Base-by-base conservation (phyloP, 2,113 vertebrate genomes). In the Spermophilus dauricus region DNA sequence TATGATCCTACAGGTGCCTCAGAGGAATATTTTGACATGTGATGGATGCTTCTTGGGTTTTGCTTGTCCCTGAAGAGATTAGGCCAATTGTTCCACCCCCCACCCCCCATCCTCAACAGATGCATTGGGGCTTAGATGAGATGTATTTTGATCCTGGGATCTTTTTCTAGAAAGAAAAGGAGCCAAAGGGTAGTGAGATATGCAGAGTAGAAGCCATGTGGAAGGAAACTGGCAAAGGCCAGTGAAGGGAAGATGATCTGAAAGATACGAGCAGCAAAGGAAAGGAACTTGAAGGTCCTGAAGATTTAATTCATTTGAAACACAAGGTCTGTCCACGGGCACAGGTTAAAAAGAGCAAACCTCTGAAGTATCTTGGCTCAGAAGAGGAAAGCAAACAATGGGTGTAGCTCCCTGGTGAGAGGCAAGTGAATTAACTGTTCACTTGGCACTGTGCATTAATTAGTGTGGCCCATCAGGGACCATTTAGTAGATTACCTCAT, bases 401-500 rank as follows among this genome's bases (percentile, higher is more conserved):
- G 89, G 89, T 30, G 67, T 28, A 75, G 58, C 92, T 92, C 80
- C 86, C 80, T 20, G 20, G 56, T 3, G 77, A 89, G 75, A 94
- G 67, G 83, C 0, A 0, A 81, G 78, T 28, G 69, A 86, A 86
- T 69, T 72, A 95, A 94, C 96, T 82, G 96, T 82, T 90, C 93
- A 95, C 67, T 86, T 76, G 90, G 95, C 13, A n/a, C 78, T 30
- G 63, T 42, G 94, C 4, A 13, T 93, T 94, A 61, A 96, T 97
- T 87, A 97, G 80, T 11, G 37, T 28, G 72, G 70, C 63, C 69
- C 76, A 9, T 30, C 32, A 18, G 93, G 93, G 95, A 51, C 58
- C 69, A 42, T 78, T 93, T 90, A 90, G 96, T 18, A 95, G 84
- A 95, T 94, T 80, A 97, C 89, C 89, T 97, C 97, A 93, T 92